Evolutionary conservation across 2,888 invertebrate genomes (phyloP).

Genomic region (Pyralis farinalis): DNA sequence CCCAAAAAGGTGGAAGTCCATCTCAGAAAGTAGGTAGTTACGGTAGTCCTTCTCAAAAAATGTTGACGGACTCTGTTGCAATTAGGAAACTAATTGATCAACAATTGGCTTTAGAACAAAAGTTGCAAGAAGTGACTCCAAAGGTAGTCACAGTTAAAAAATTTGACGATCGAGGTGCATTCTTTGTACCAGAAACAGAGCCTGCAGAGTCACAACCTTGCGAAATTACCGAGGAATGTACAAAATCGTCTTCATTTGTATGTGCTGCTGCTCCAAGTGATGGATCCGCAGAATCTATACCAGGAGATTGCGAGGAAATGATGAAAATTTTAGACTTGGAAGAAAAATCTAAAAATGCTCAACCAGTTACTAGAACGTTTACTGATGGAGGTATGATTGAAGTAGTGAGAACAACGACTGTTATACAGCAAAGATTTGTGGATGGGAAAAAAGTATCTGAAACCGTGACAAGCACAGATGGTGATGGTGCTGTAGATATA

Average conservation of each 20-base stretch:
- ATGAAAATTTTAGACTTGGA: slow-evolving; percentile 80
- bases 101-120: slow-evolving; percentile 70
- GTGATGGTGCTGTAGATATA: slow-evolving; percentile 70
- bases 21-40: slow-evolving; percentile 68
- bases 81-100: slow-evolving; percentile 74
- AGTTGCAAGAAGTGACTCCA: slow-evolving; percentile 56
- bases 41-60: slow-evolving; percentile 68
- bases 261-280: slow-evolving; percentile 73
- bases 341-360: slow-evolving; percentile 52
- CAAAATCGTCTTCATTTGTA: slow-evolving; percentile 61
- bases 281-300: slow-evolving; percentile 73
- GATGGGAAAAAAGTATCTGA: slow-evolving; percentile 75
- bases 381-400: slow-evolving; percentile 60
- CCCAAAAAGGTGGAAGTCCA: slow-evolving; percentile 73
- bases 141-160: slow-evolving; percentile 72
- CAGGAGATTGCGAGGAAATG: slow-evolving; percentile 82
- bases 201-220: slow-evolving; percentile 29
- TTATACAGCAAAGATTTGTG: slow-evolving; percentile 68
- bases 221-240: slow-evolving; percentile 64
- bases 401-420: slow-evolving; percentile 67
- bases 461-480: slow-evolving; percentile 59
- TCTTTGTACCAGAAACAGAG: slow-evolving; percentile 62
- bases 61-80: slow-evolving; percentile 69
- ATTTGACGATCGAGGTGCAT: slow-evolving; percentile 70
- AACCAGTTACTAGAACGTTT: slow-evolving; percentile 43